phyloP scores from a whole-genome alignment of 2,113 vertebrate genomes.

The Calypte anna region DNA sequence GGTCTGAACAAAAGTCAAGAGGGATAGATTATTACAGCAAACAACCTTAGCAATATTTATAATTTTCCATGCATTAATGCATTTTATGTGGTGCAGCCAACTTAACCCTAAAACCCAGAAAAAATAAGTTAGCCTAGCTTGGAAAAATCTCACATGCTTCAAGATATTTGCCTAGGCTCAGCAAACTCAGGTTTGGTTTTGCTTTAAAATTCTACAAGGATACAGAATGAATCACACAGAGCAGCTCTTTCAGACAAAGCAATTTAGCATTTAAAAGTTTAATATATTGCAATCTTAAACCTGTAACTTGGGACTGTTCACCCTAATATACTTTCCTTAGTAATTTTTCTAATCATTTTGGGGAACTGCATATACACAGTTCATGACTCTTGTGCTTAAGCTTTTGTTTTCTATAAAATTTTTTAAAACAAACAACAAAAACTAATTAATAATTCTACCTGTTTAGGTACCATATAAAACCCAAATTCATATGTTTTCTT shows the following conservation, averaged over 20 bases:
- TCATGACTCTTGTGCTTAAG: not conserved
- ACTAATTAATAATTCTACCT: not conserved
- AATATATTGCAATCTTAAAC: slow-evolving; percentile 24
- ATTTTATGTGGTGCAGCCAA: slow-evolving; percentile 14
- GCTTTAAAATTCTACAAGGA: slow-evolving; percentile 38
- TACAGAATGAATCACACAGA: not conserved
- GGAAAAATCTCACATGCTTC: slow-evolving; percentile 34
- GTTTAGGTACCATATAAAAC: not conserved
- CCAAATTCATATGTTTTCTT: not conserved
- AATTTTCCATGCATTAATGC: slow-evolving; percentile 26
- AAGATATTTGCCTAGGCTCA: slow-evolving; percentile 45
- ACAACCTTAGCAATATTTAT: slow-evolving; percentile 34
- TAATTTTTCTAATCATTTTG: not conserved
- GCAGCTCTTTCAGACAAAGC: not conserved
- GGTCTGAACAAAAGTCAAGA: slow-evolving; percentile 12
- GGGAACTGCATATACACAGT: not conserved
- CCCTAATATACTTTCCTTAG: not conserved
- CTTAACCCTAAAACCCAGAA: slow-evolving; percentile 8
- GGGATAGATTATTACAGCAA: slow-evolving; percentile 25
- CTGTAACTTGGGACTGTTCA: not conserved
- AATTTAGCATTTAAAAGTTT: slow-evolving; percentile 5
- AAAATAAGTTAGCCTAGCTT: not conserved
- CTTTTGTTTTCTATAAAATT: not conserved
- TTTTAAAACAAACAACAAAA: not conserved
- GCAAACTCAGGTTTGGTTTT: slow-evolving; percentile 33